Percentiles rank a stretch among this genome's conserved stretches.
Conservation (phyloP, 53 echinoderm and acorn worm genomes). For the Astropecten irregularis region DNA sequence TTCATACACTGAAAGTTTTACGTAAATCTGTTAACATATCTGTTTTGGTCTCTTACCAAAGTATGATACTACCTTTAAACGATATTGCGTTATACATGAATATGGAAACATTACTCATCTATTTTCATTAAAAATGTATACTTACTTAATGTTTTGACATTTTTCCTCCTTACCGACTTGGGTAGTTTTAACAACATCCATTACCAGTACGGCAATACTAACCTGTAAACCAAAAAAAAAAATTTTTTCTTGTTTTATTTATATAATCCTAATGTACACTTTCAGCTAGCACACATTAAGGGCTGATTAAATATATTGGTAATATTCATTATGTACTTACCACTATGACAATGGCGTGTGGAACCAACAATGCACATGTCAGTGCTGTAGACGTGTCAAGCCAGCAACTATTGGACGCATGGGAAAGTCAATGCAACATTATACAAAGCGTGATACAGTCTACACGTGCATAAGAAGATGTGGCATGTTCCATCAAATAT, state of each 20-base stretch:
- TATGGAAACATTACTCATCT: no score
- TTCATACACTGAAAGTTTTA: no score
- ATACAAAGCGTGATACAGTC: no score
- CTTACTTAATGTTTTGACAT: slow-evolving; percentile 66
- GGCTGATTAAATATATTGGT: background rate
- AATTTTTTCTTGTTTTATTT: background rate
- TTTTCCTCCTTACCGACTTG: background rate
- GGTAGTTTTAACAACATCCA: slow-evolving; percentile 60
- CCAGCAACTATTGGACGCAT: slow-evolving; percentile 84
- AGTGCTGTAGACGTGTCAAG: slow-evolving; percentile 51
- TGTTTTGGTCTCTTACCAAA: no score
- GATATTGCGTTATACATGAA: no score
- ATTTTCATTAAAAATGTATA: background rate
- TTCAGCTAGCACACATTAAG: background rate
- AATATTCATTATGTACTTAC: slow-evolving; percentile 23
- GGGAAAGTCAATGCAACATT: no score
- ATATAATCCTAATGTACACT: background rate
- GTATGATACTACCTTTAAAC: no score
- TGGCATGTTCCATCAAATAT: no score
- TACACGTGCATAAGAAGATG: no score
- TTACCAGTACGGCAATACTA: slow-evolving; percentile 52
- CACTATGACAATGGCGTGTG: slow-evolving; percentile 52
- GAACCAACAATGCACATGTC: slow-evolving; percentile 77
- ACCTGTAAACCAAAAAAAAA: slow-evolving; percentile 13
- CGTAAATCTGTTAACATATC: no score